Evolutionary conservation across 2,888 invertebrate species (phyloP).

Genomic region (Acheta domesticus): DNA sequence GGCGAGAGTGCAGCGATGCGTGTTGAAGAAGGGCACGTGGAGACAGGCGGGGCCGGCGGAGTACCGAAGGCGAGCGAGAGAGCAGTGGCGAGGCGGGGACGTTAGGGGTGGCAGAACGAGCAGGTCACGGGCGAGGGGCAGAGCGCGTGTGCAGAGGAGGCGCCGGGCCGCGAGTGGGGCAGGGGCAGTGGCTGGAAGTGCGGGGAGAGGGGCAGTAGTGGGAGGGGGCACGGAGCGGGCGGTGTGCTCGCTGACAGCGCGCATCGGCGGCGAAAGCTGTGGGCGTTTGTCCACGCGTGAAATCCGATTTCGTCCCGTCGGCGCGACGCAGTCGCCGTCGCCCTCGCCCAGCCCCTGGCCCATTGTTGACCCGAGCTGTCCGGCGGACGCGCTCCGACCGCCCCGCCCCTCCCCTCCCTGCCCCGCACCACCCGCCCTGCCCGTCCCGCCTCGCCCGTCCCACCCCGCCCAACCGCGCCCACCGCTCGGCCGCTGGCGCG

Average conservation of each 20-base stretch:
- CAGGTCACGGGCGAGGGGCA: neutral
- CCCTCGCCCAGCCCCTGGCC: neutral
- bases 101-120: neutral
- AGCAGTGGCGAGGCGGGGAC: too few relatives aligned
- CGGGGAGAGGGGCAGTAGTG: neutral
- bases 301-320: constrained; percentile 18
- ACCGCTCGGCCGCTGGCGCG: too few relatives aligned
- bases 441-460: too few relatives aligned
- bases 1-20: too few relatives aligned
- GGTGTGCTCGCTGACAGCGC: constrained; percentile 5
- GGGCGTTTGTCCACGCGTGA: constrained; percentile 10
- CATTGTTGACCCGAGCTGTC: neutral
- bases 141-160: too few relatives aligned
- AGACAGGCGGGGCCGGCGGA: neutral
- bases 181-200: neutral
- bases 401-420: too few relatives aligned
- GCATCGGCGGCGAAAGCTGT: neutral
- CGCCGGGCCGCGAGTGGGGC: neutral
- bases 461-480: too few relatives aligned
- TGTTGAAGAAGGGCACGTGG: neutral
- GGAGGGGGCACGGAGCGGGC: neutral
- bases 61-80: neutral
- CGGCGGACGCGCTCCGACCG: too few relatives aligned
- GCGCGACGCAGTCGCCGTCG: neutral
- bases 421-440: too few relatives aligned